phyloP scores from a whole-genome alignment of 2,797 vertebrate genomes.

The Darevskia mixta region DNA sequence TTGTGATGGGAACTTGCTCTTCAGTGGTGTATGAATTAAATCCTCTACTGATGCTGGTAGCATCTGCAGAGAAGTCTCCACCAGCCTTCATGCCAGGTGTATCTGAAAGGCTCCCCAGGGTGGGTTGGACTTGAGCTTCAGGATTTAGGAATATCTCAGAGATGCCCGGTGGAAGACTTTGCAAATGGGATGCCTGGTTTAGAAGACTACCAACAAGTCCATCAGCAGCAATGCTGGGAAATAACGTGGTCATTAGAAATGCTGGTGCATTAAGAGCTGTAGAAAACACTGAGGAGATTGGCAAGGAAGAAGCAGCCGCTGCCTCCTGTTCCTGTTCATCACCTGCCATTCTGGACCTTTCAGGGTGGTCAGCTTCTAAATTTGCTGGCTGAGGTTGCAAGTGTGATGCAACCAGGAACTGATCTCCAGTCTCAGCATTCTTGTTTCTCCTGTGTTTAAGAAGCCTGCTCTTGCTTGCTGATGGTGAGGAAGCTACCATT shows the following conservation, averaged over 20 bases:
- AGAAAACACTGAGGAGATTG: neutral
- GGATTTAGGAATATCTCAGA: conserved; percentile 4
- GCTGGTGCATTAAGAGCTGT: neutral
- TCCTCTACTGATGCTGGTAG: neutral
- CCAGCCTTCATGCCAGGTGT: rapidly evolving
- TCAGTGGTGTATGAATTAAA: neutral
- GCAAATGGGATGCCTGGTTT: neutral
- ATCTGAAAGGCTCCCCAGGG: rapidly evolving
- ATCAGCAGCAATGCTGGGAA: neutral
- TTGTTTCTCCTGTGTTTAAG: neutral
- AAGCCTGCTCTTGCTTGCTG: rapidly evolving
- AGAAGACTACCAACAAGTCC: neutral
- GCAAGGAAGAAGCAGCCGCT: neutral
- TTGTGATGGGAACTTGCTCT: neutral
- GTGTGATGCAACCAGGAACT: rapidly evolving
- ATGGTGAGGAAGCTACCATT: rapidly evolving
- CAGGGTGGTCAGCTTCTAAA: rapidly evolving
- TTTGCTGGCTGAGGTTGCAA: neutral
- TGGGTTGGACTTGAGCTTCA: neutral
- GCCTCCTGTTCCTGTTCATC: rapidly evolving
- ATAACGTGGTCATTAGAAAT: rapidly evolving
- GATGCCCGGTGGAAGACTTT: rapidly evolving
- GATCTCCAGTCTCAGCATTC: neutral
- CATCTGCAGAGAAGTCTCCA: neutral
- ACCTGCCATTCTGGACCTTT: neutral